Base-by-base conservation (phyloP, 2,888 invertebrate genomes). In the Drosophila demipolita region DNA sequence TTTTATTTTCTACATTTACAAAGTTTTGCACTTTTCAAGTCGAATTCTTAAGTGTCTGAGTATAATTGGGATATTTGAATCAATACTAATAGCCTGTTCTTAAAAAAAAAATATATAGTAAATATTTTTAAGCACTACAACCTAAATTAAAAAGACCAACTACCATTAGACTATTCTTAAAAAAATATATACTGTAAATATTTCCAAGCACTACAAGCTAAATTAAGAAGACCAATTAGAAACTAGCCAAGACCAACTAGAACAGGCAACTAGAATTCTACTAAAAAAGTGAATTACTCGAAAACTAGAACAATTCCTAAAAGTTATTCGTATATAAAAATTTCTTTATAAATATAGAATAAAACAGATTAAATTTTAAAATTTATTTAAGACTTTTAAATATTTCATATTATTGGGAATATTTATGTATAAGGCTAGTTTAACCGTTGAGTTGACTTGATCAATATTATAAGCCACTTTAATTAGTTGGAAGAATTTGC, bases 31-130 rank as follows among this genome's bases (percentile, higher is more conserved):
- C 11, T 20, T 20, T 20, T 12, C 6, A 7, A 20, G 12, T 3
- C 1, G 7, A 12, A 7, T 45, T 20, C 12, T 20, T 20, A 12
- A 45, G 12, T 45, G 12, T n/a, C 12, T 45, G 12, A 20, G 38
- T 38, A 8, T 8, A 0, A 0, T 38, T 8, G 1, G 1, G 17
- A 0, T 1, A 20, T 6, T 3, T 20, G 20, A 1, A 12, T 7
- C 3, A 12, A 42, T 3, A n/a, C 0, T 2, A 36, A 12, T 35
- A 12, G 35, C 4, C 12, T 5, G 4, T n/a, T n/a, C 29, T 29
- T 29, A 6, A 29, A 29, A 29, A 29, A 29, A 5, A n/a, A 11
- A 6, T 4, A 5, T 1, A 1, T 0, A 40, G 5, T 5, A 26
- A 26, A 26, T 26, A 26, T 26, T 26, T 26, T 26, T 26, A 26